Evolutionary conservation across 2,888 invertebrate genomes (phyloP).

Genomic region (Thereva nobilitata): DNA sequence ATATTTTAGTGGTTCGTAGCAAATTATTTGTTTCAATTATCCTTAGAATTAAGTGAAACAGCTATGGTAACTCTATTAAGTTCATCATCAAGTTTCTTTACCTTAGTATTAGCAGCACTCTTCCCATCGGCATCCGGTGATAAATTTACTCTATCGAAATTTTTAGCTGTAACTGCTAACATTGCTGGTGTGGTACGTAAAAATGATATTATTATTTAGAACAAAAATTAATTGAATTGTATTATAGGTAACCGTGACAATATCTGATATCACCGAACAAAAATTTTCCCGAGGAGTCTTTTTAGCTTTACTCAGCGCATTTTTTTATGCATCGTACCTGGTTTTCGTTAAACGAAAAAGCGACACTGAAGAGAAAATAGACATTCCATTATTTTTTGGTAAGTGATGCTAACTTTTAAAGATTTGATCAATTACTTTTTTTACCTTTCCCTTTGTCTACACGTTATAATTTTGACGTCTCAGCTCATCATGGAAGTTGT

Average conservation of each 20-base stretch:
- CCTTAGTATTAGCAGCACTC: constrained; percentile 81
- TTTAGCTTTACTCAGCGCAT: constrained; percentile 82
- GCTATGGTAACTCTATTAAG: constrained; percentile 88
- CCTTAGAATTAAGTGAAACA: constrained; percentile 79
- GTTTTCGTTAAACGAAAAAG: constrained; percentile 84
- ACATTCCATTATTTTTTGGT: constrained; percentile 96
- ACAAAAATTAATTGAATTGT: neutral
- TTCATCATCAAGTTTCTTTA: constrained; percentile 87
- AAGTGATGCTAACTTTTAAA: constrained; percentile 49
- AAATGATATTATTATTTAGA: neutral
- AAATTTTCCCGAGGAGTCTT: constrained; percentile 77
- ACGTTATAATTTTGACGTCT: too few species aligned
- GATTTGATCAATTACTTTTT: neutral
- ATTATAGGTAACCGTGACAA: constrained; percentile 73
- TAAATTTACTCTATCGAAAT: constrained; percentile 83
- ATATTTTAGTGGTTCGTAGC: constrained; percentile 88
- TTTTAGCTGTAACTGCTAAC: constrained; percentile 77
- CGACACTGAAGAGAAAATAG: constrained; percentile 90
- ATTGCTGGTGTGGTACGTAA: constrained; percentile 76
- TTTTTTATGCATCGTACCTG: constrained; percentile 89
- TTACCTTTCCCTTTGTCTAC: neutral
- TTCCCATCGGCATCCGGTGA: constrained; percentile 83
- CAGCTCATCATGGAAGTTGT: too few species aligned
- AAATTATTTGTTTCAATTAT: constrained; percentile 90
- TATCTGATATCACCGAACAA: constrained; percentile 73